Evolutionary conservation across 2,113 vertebrate genomes (phyloP), one percentile per base, ranked within the genome.

Genomic region (Coturnix japonica): DNA sequence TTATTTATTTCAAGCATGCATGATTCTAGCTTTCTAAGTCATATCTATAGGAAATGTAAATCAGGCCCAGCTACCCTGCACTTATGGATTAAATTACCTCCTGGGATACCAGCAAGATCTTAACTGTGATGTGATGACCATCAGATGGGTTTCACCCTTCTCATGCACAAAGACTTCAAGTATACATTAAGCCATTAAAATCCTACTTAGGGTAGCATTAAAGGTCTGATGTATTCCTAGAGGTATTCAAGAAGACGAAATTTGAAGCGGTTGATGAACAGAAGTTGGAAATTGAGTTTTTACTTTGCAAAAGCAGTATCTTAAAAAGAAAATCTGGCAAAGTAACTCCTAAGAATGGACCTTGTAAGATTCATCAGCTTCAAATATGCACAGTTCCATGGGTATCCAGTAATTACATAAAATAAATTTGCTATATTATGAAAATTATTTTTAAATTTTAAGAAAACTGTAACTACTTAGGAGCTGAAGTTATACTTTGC

Each of bases 31-130:
- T 93, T 90, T 91, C 70, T 67, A 67, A 93, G 35, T 76, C 49
- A 14, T 35, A 61, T 54, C 66, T 57, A 57, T 6, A 39, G 67
- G 51, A 72, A 49, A 21, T 3, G 2, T 73, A 81, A 66, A 63
- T 46, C 80, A 78, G 65, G 63, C 31, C 64, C 8, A 16, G 64
- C 13, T 72, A 12, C 54, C 79, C 70, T 56, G 33, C 47, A 43
- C 72, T 54, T 63, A 71, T n/a, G 88, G 82, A 89, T 75, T 94
- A 93, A 94, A 94, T 95, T 87, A 85, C 8, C 9, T 57, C 22
- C 7, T 69, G 59, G 26, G 37, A 83, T 44, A 66, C 13, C 1
- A 6, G 28, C 81, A 33, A 44, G 33, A 54, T 47, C 46, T 75
- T 73, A 75, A 41, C 57, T 49, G 35, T 85, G 43, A 37, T 37